Evolutionary conservation across 1,140 invertebrate species (phyloP).

Genomic region (Zaprionus gabonicus): DNA sequence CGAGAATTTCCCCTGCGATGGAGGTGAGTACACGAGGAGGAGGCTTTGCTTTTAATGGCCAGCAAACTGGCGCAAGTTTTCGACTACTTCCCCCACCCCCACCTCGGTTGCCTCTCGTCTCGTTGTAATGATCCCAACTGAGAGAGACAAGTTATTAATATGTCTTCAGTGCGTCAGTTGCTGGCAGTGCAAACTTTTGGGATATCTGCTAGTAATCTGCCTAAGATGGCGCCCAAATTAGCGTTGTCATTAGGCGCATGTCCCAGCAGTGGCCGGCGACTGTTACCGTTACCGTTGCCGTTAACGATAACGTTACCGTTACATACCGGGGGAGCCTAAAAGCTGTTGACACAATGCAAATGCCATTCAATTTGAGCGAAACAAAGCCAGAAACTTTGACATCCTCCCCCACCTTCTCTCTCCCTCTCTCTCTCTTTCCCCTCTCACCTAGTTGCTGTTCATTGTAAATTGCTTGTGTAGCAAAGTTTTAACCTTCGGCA

Average conservation of each 20-base stretch:
- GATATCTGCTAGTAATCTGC: constrained; percentile 41
- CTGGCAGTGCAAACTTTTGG: constrained; percentile 37
- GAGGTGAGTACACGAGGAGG: constrained; percentile 68
- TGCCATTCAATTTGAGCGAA: constrained; percentile 19
- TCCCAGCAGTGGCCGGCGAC: constrained; percentile 9
- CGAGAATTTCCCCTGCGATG: constrained; percentile 84
- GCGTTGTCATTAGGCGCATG: constrained; percentile 57
- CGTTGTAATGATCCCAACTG: constrained; percentile 34
- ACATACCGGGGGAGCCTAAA: constrained; percentile 6
- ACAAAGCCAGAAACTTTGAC: constrained; percentile 22
- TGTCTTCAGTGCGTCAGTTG: constrained; percentile 52
- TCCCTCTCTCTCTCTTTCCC: background rate
- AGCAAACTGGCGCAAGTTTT: constrained; percentile 27
- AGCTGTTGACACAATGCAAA: constrained; percentile 34
- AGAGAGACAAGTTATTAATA: constrained; percentile 43
- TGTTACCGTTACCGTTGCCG: background rate
- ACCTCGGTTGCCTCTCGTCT: background rate
- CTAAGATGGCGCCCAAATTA: constrained; percentile 60
- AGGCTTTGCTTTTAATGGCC: constrained; percentile 14
- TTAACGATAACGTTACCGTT: background rate
- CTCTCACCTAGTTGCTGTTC: too few species aligned
- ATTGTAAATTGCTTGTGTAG: constrained; percentile 1
- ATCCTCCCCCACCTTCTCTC: background rate
- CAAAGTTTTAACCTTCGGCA: constrained; percentile 54
- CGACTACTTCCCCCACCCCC: background rate